Evolutionary conservation across 2,888 invertebrate genomes (phyloP).

Genomic region (Idaea aversata): DNA sequence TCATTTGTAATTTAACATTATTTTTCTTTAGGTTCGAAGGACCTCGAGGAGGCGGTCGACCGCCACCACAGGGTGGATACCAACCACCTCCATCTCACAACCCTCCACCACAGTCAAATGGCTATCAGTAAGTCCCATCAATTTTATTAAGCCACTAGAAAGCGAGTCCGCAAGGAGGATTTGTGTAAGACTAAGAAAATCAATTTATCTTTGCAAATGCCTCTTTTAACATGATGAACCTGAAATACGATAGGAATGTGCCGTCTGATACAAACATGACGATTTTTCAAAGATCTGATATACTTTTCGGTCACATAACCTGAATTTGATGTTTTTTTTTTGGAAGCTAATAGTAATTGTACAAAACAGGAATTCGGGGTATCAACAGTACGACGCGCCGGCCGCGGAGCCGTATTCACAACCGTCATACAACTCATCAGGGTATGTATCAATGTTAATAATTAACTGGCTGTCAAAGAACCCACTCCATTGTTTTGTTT

Average conservation of each 20-base stretch:
- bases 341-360: not conserved
- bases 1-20: not conserved
- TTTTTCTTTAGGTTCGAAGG: conserved; percentile 56
- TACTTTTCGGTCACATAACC: not conserved
- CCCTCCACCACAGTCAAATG: conserved; percentile 55
- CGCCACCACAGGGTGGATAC: conserved; percentile 51
- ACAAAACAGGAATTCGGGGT: conserved; percentile 59
- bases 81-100: conserved; percentile 52
- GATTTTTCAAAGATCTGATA: conserved; percentile 40
- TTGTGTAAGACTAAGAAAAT: not conserved
- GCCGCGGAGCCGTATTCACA: conserved; percentile 62
- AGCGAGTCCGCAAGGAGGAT: not conserved
- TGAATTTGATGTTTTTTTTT: conserved; percentile 10
- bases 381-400: conserved; percentile 68
- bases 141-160: not conserved
- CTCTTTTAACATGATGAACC: conserved; percentile 60
- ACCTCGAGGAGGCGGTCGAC: conserved; percentile 54
- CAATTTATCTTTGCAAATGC: not conserved
- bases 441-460: conserved; percentile 39
- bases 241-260: conserved; percentile 76
- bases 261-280: conserved; percentile 77
- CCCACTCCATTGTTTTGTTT: too few relatives aligned
- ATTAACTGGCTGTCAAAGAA: not conserved
- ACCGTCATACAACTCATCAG: conserved; percentile 57
- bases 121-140: conserved; percentile 57